Conservation (phyloP, 92 coral and sea anemone genomes). For the Montipora capitata region DNA sequence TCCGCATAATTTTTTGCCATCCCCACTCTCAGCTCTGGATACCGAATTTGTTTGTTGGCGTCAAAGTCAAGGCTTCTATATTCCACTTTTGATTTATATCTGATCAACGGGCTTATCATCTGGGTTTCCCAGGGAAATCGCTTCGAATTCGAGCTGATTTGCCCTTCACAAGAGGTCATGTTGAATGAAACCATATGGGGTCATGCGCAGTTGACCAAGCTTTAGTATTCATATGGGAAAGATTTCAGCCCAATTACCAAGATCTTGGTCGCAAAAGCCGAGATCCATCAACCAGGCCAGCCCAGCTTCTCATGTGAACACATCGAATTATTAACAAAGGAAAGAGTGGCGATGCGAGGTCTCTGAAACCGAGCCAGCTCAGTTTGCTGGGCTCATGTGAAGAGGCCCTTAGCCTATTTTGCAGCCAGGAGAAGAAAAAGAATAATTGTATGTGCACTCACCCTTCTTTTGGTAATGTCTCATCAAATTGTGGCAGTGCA, state of each 20-base stretch:
- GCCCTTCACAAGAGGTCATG: slow-evolving; percentile 16
- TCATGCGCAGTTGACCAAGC: slow-evolving; percentile 42
- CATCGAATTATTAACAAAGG: slow-evolving; percentile 12
- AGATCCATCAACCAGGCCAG: slow-evolving; percentile 5
- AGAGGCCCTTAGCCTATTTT: slow-evolving; percentile 16
- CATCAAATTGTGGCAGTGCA: background rate
- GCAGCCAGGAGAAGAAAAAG: slow-evolving; percentile 1
- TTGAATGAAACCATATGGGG: slow-evolving; percentile 4
- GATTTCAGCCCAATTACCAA: slow-evolving; percentile 43
- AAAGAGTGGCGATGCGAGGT: slow-evolving; percentile 7
- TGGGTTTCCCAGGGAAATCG: slow-evolving; percentile 44
- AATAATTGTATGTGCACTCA: slow-evolving; percentile 7
- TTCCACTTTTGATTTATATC: slow-evolving; percentile 48
- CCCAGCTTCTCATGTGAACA: slow-evolving; percentile 23
- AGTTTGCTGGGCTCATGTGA: slow-evolving; percentile 31
- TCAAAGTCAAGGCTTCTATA: slow-evolving; percentile 68
- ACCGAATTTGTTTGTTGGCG: slow-evolving; percentile 52
- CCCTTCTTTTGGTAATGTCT: slow-evolving; percentile 18
- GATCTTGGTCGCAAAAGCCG: slow-evolving; percentile 31
- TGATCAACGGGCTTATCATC: slow-evolving; percentile 52
- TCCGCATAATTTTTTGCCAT: slow-evolving; percentile 52
- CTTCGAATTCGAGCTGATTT: slow-evolving; percentile 23
- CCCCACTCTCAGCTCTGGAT: slow-evolving; percentile 58
- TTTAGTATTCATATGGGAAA: slow-evolving; percentile 59
- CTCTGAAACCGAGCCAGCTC: background rate